Evolutionary conservation across 2,113 vertebrate species (phyloP).

Genomic region (Phrynosoma platyrhinos): DNA sequence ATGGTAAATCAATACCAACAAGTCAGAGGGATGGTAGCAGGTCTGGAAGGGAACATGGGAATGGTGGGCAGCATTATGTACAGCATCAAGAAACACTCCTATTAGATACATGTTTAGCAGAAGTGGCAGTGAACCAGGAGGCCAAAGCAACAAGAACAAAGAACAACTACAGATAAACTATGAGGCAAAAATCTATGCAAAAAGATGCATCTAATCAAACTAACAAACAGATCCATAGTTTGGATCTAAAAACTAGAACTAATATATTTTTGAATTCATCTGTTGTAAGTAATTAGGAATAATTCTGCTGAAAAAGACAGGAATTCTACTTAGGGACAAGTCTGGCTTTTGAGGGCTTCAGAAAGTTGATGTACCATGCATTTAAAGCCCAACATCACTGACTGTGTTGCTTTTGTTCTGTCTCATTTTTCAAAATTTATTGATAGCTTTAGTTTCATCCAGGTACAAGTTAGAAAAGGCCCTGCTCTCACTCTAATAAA

Average conservation of each 20-base stretch:
- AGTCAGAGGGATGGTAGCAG: neutral
- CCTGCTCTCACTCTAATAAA: neutral
- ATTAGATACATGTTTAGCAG: neutral
- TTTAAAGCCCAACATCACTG: neutral
- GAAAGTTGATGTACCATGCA: no score
- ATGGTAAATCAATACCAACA: neutral
- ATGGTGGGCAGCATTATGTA: neutral
- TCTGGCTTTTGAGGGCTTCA: neutral
- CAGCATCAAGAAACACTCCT: neutral
- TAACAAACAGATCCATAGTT: neutral
- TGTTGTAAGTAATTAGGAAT: neutral
- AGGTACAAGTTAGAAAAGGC: neutral
- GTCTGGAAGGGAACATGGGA: neutral
- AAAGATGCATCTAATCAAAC: neutral
- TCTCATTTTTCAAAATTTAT: neutral
- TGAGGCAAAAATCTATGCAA: neutral
- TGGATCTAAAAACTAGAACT: neutral
- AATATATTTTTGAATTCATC: neutral
- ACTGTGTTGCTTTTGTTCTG: neutral
- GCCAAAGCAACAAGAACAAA: neutral
- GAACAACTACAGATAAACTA: neutral
- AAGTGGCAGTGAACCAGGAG: neutral
- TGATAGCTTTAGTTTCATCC: neutral
- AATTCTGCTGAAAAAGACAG: neutral
- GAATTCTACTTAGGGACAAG: neutral